phyloP scores from a whole-genome alignment of 2,113 vertebrate species.

The Erpornis zantholeuca region DNA sequence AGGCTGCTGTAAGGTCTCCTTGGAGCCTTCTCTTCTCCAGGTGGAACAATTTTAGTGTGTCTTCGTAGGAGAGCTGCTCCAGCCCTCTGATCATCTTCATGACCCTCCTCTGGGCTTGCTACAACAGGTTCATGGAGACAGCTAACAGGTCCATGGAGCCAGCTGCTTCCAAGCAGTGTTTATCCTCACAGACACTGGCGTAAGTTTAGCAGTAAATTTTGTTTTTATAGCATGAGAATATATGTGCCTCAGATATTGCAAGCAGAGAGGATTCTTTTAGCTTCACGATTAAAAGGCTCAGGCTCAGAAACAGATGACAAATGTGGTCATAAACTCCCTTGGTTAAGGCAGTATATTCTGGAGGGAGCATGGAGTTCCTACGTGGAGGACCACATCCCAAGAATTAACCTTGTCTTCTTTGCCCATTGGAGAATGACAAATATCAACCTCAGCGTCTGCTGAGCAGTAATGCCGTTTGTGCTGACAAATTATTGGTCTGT shows the following conservation, averaged over 20 bases:
- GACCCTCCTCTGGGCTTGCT: not conserved
- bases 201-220: not conserved
- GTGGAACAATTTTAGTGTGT: not conserved
- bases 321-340: not conserved
- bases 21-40: not conserved
- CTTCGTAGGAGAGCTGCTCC: not conserved
- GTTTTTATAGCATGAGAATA: not conserved
- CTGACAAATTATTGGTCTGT: not conserved
- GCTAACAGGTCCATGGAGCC: not conserved
- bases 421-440: not conserved
- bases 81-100: not conserved
- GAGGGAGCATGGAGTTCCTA: not conserved
- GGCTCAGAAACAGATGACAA: not conserved
- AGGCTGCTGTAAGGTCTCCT: not conserved
- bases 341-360: not conserved
- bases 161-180: not conserved
- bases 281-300: not conserved
- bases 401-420: slow-evolving; percentile 24
- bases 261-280: not conserved
- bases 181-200: not conserved
- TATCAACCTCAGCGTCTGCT: not conserved
- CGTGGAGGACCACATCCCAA: not conserved
- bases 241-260: not conserved
- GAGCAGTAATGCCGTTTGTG: not conserved
- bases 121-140: not conserved